These are phyloP conservation scores for Drosophila pseudotalamancana DNA, from an alignment of 2,888 invertebrate species.

Conservation along the genomic window DNA sequence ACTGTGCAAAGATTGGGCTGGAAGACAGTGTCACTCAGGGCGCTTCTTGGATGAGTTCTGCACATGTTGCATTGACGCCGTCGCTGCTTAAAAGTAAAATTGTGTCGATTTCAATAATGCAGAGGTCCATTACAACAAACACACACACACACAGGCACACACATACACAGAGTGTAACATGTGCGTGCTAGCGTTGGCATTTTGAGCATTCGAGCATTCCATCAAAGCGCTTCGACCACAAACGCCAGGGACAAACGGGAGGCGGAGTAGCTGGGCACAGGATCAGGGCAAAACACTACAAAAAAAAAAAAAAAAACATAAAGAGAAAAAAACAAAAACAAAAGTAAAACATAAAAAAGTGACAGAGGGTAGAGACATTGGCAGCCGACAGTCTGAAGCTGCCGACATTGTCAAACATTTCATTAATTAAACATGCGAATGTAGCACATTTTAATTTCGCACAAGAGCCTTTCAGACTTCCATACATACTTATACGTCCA, in stretches of 20 bases:
- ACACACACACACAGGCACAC: constrained; percentile 22
- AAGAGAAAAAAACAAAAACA: background rate
- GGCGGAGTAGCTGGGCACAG: constrained; percentile 12
- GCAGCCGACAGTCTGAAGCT: constrained; percentile 32
- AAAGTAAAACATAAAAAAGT: background rate
- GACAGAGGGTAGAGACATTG: background rate
- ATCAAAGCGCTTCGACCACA: constrained; percentile 71
- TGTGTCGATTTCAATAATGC: constrained; percentile 79
- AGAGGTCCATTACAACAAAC: constrained; percentile 68
- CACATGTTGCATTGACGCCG: constrained; percentile 59
- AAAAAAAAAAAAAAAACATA: background rate
- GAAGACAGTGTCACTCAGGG: constrained; percentile 61
- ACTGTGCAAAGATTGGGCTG: constrained; percentile 32
- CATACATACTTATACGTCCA: constrained; percentile 19
- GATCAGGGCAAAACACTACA: constrained; percentile 1
- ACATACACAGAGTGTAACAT: constrained; percentile 21
- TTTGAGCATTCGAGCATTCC: constrained; percentile 72
- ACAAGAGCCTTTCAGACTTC: constrained; percentile 46
- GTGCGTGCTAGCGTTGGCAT: constrained; percentile 70
- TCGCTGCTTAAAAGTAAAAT: constrained; percentile 75
- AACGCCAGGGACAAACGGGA: constrained; percentile 42
- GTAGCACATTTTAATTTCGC: constrained; percentile 74
- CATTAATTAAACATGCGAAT: constrained; percentile 82
- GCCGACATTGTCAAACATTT: constrained; percentile 73
- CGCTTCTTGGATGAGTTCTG: constrained; percentile 44